Evolutionary conservation across 1,140 invertebrate genomes (phyloP), one percentile per base, ranked within the genome.

Genomic region (Bactericera cockerelli): DNA sequence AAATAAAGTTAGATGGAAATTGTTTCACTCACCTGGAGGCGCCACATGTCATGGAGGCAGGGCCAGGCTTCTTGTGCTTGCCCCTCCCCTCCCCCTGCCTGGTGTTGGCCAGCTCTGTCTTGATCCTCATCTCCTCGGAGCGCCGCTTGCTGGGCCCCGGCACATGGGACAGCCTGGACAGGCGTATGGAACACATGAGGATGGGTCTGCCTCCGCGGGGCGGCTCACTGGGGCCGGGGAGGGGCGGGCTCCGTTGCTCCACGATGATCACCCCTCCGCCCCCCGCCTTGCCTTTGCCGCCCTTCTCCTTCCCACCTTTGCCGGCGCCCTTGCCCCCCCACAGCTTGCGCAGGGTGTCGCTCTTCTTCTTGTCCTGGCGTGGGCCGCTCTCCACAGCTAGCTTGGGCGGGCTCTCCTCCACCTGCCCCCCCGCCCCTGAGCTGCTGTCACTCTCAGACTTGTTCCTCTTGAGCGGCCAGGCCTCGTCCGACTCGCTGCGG

Each of bases 361-460:
- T 83, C 68, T 86, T 86, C 67, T 84, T 86, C 63, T 82, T 83
- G 66, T 85, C 81, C 59, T 79, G 75, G 0, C 79, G 74, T 10
- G 76, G 75, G 2, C 73, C 74, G 21, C 75, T 74, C 38, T 81
- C 77, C 21, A 77, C 74, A 61, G 79, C 76, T 24, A 75, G 62
- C 62, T 78, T 79, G 10, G 75, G 72, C 3, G 75, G 74, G 58
- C 72, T 68, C 8, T 49, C 42, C 42, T 49, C 42, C n/a, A 49
- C 22, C 4, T 49, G n/a, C 4, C n/a, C n/a, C 4, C n/a, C 22
- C 4, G n/a, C 3, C 4, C 22, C 42, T 4, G 42, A 22, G 6
- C 42, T 4, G 8, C n/a, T 22, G n/a, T 49, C 42, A 19, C 22
- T 49, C 3, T 49, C 42, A 19, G n/a, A 22, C n/a, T 22, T 16